Conservation (phyloP, 92 coral and sea anemone species). For the Phenganax stokvisi region DNA sequence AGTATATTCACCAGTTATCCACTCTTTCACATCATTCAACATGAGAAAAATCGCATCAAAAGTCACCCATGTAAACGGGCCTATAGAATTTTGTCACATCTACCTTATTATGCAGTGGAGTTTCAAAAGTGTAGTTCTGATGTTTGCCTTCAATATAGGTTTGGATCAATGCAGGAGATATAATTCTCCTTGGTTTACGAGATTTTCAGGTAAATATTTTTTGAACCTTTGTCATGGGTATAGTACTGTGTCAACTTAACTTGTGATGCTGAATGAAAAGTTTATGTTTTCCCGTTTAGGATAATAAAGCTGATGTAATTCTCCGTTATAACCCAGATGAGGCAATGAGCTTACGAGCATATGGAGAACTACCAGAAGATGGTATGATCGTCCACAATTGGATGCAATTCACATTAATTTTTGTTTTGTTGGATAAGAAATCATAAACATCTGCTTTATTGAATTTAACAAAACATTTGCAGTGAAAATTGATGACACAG, state of each 20-base stretch:
- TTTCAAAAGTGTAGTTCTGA: not conserved
- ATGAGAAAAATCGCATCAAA: too few species aligned
- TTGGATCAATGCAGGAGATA: constrained; percentile 92
- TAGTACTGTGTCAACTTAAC: not conserved
- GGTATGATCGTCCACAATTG: constrained; percentile 39
- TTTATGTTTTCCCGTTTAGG: constrained; percentile 34
- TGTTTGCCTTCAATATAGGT: constrained; percentile 49
- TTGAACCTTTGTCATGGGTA: not conserved
- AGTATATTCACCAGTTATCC: too few species aligned
- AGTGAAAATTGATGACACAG: constrained; percentile 80
- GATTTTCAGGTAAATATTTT: constrained; percentile 63
- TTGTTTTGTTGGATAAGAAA: not conserved
- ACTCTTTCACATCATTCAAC: too few species aligned
- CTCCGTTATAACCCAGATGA: constrained; percentile 95
- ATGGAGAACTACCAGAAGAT: constrained; percentile 82
- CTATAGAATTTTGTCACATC: not conserved
- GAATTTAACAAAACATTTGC: constrained; percentile 3
- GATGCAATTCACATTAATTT: not conserved
- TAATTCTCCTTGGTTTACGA: constrained; percentile 86
- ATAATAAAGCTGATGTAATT: constrained; percentile 90
- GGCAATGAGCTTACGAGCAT: constrained; percentile 76
- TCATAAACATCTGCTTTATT: not conserved
- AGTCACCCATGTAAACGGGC: not conserved
- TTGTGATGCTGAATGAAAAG: not conserved
- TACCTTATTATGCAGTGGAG: too few species aligned